Conservation (phyloP, 2,113 vertebrate species). For the Aphyosemion australe region DNA sequence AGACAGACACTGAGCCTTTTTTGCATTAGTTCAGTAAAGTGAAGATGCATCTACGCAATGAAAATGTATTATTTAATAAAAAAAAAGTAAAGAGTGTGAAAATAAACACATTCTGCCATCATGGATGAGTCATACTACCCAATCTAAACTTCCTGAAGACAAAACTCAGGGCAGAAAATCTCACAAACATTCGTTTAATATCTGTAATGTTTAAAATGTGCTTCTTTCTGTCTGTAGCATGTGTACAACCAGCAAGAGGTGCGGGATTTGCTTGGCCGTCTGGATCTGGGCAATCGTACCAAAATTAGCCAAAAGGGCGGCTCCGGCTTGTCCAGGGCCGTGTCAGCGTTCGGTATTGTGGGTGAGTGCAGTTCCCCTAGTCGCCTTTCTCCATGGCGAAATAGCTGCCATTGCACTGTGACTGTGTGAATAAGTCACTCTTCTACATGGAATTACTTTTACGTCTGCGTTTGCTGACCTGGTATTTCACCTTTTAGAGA, state of each 20-base stretch:
- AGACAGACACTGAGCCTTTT: not conserved
- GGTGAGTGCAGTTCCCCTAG: slow-evolving; percentile 79
- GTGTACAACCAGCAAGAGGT: slow-evolving; percentile 93
- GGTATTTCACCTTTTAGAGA: slow-evolving; percentile 19
- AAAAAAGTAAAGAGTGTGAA: not conserved
- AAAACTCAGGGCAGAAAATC: not conserved
- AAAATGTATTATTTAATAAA: not conserved
- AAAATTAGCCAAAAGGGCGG: slow-evolving; percentile 94
- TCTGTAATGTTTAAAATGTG: not conserved
- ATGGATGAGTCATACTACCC: not conserved
- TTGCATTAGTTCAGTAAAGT: not conserved
- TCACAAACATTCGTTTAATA: not conserved
- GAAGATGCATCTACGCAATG: not conserved
- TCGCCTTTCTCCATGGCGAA: not conserved
- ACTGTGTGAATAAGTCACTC: not conserved
- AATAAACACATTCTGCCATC: not conserved
- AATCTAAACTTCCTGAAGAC: not conserved
- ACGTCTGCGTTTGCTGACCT: slow-evolving; percentile 9
- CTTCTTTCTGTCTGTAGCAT: slow-evolving; percentile 77
- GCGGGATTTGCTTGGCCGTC: slow-evolving; percentile 89
- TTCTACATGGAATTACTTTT: not conserved
- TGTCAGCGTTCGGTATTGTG: slow-evolving; percentile 90
- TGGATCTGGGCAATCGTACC: slow-evolving; percentile 93
- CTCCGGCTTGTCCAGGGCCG: slow-evolving; percentile 88
- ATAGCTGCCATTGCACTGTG: slow-evolving; percentile 1